phyloP scores from a whole-genome alignment of 1,140 invertebrate species.

The Mya arenaria region DNA sequence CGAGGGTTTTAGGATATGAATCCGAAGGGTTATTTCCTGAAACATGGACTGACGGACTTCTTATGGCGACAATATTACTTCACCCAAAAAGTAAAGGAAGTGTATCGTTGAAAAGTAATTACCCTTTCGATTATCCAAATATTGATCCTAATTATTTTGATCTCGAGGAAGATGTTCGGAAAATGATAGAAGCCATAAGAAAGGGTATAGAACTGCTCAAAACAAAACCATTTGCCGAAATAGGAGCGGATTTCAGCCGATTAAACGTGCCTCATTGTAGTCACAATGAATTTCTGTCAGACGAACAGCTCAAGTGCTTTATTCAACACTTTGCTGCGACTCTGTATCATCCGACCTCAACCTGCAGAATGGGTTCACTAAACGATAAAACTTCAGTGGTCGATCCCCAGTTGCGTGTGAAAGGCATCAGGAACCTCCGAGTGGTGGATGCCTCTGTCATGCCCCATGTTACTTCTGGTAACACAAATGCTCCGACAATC shows the following conservation, averaged over 20 bases:
- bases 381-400: constrained; percentile 93
- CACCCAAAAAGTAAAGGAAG: constrained; percentile 52
- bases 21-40: background rate
- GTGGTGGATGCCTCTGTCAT: constrained; percentile 77
- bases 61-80: constrained; percentile 23
- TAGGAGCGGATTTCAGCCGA: constrained; percentile 45
- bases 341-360: constrained; percentile 93
- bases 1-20: background rate
- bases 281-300: constrained; percentile 58
- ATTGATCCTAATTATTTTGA: constrained; percentile 56
- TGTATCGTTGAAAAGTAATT: constrained; percentile 26
- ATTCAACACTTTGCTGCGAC: constrained; percentile 82
- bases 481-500: constrained; percentile 91
- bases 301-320: constrained; percentile 79
- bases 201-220: constrained; percentile 19
- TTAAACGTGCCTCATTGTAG: constrained; percentile 54
- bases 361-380: constrained; percentile 95
- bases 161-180: constrained; percentile 41
- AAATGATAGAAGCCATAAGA: constrained; percentile 48
- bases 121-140: constrained; percentile 27
- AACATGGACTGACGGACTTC: constrained; percentile 26
- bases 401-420: constrained; percentile 84
- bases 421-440: constrained; percentile 67
- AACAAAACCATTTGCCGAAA: constrained; percentile 31
- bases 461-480: constrained; percentile 82